Evolutionary conservation across 2,113 vertebrate genomes (phyloP).

Genomic region (Cottus gobio): DNA sequence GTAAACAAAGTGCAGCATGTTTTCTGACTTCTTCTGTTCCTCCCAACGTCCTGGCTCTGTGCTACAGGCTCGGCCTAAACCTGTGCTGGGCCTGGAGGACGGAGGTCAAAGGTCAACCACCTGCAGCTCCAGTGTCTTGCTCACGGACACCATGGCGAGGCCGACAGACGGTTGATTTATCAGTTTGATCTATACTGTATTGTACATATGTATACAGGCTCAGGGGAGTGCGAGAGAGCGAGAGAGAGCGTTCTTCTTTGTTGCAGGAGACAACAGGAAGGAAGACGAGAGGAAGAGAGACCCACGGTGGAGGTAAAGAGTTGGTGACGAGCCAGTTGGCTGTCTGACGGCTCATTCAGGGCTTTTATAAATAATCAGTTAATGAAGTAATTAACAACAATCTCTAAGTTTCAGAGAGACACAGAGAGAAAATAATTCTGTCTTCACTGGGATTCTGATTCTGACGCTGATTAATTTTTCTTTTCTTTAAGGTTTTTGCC

Average conservation of each 20-base stretch:
- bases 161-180: background rate
- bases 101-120: slow-evolving; percentile 18
- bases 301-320: slow-evolving; percentile 15
- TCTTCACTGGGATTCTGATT: too few relatives aligned
- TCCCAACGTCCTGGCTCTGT: too few relatives aligned
- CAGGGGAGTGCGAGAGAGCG: background rate
- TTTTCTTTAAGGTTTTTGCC: too few relatives aligned
- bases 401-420: slow-evolving; percentile 69
- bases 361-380: slow-evolving; percentile 81
- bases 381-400: slow-evolving; percentile 80
- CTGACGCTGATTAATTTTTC: too few relatives aligned
- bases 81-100: too few relatives aligned
- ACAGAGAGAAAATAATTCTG: slow-evolving; percentile 4
- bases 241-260: background rate
- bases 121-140: background rate
- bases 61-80: too few relatives aligned
- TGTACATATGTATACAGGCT: too few relatives aligned
- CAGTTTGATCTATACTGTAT: background rate
- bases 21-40: background rate
- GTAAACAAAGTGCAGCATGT: background rate
- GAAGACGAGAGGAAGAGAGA: slow-evolving; percentile 18
- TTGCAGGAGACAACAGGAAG: slow-evolving; percentile 13
- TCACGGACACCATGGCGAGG: background rate
- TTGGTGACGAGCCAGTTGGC: slow-evolving; percentile 76
- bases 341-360: slow-evolving; percentile 76